Evolutionary conservation across 2,113 vertebrate species (phyloP), one percentile per base, ranked within the genome.

Genomic region (Donacobius atricapilla): DNA sequence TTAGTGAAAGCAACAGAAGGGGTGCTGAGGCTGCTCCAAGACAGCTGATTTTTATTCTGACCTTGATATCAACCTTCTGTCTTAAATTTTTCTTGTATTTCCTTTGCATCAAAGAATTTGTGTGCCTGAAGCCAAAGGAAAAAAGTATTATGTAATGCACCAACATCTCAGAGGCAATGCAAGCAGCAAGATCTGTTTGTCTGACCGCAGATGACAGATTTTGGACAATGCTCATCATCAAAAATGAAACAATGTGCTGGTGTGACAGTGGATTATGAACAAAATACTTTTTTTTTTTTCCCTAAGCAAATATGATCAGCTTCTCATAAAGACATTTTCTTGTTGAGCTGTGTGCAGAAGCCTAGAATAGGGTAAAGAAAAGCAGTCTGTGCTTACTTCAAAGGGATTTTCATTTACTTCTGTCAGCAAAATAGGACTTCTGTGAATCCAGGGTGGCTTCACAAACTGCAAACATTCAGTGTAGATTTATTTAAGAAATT

Each of bases 121-220:
- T 64, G 73, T 42, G 80, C 77, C 94, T 80, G 58, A 80, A 92
- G 86, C 63, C 54, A 90, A 73, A 83, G 33, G n/a, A 66, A 84
- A 61, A 72, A 77, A 93, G 64, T 68, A 61, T 76, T 70, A 87
- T 33, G 47, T 16, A 89, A 93, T 90, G 83, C 37, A 82, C 65
- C 61, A 93, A 88, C 64, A 86, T 76, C 86, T 92, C 73, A 68
- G 61, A 82, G 78, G 60, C 50, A 72, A 85, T 57, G 73, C 16
- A 56, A 87, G 80, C 69, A 81, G 68, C 45, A 82, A 78, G 91
- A 87, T 77, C 65, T 85, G 60, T 94, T 94, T 75, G 65, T 95
- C 48, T 96, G 86, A 92, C 65, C 87, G 72, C 72, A 90, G 77
- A 92, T 90, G 91, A 91, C 70, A 87, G 69, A 85, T 71, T 80